Percentiles rank a stretch among this genome's conserved stretches.
These are phyloP conservation scores for Zosterops lateralis DNA, from an alignment of 2,113 vertebrate species.

Conservation along the genomic window DNA sequence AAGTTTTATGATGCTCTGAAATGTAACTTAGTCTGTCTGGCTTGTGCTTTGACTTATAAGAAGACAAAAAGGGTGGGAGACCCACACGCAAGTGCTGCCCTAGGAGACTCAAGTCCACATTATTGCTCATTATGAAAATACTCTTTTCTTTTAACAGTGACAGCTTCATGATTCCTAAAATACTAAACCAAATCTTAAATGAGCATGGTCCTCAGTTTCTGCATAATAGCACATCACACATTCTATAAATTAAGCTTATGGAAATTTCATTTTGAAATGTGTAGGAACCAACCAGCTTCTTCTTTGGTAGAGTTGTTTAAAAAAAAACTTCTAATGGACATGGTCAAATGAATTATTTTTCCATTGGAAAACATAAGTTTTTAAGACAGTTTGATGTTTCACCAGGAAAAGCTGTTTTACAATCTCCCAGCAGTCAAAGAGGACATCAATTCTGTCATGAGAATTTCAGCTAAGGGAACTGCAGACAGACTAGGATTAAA, in stretches of 20 bases:
- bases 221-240: neutral
- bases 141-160: neutral
- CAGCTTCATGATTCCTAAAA: neutral
- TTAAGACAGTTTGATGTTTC: neutral
- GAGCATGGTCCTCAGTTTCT: neutral
- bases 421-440: neutral
- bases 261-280: neutral
- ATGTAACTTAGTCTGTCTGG: neutral
- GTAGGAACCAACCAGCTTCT: neutral
- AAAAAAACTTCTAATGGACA: neutral
- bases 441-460: neutral
- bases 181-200: neutral
- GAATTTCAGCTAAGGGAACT: neutral
- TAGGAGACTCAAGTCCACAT: neutral
- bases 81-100: accelerated
- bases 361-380: neutral
- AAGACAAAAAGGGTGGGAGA: neutral
- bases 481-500: neutral
- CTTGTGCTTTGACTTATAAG: neutral
- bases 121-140: neutral
- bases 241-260: neutral
- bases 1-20: neutral
- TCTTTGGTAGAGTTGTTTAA: neutral
- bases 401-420: neutral
- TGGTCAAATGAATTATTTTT: neutral